phyloP scores from a whole-genome alignment of 2,113 vertebrate species.

The Oophaga pumilio region DNA sequence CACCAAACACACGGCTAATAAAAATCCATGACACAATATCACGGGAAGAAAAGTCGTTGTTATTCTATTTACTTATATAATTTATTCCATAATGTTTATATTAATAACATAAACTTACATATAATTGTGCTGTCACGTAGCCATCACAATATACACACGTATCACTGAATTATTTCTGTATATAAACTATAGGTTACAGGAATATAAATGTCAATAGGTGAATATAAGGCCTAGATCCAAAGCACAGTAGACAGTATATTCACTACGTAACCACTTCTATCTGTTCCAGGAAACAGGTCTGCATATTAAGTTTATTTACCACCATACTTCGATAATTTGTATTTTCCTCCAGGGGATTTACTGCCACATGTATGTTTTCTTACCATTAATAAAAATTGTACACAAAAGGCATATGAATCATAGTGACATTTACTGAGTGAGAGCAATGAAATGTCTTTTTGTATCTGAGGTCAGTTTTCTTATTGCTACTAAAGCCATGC shows the following conservation, averaged over 20 bases:
- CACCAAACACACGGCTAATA: background rate
- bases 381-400: conserved; percentile 41
- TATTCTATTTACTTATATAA: conserved; percentile 1
- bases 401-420: conserved; percentile 30
- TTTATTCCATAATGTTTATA: conserved; percentile 4
- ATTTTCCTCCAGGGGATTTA: conserved; percentile 33
- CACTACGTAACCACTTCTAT: background rate
- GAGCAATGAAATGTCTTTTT: conserved; percentile 30
- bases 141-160: background rate
- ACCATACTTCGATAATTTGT: conserved; percentile 2
- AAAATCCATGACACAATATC: background rate
- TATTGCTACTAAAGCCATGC: conserved; percentile 22
- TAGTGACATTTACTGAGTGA: conserved; percentile 33
- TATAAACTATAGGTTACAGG: conserved; percentile 21
- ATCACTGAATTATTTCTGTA: conserved; percentile 11
- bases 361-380: conserved; percentile 27
- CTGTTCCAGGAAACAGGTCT: conserved; percentile 12
- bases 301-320: conserved; percentile 42
- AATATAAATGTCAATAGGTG: conserved; percentile 49
- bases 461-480: conserved; percentile 26
- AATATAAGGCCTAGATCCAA: conserved; percentile 38
- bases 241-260: conserved; percentile 18
- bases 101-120: background rate
- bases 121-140: background rate
- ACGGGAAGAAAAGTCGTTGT: background rate